Base-by-base conservation (phyloP, 2,113 vertebrate genomes). In the Atlantisia rogersi region DNA sequence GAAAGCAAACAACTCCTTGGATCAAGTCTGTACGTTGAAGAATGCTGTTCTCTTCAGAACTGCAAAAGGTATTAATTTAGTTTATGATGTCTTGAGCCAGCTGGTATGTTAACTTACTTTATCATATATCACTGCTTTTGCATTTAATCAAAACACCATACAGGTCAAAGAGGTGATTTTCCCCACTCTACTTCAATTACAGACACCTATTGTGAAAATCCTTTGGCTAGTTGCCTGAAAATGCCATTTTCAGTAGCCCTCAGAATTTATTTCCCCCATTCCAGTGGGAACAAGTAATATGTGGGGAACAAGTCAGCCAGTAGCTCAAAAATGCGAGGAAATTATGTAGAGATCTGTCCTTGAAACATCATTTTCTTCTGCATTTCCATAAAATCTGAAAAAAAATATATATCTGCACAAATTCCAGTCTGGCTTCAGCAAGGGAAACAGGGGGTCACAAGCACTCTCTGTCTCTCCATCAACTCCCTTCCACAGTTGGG, bases 241-340 rank as follows among this genome's bases (percentile, higher is more conserved):
- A 55, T 46, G 19, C 22, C 28, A 40, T 76, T 94, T 90, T 71
- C 29, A 26, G 26, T 76, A 71, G 22, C 32, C 56, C 6, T 84
- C 11, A 82, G 81, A 81, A 76, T 37, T 73, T 80, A 62, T 91
- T 94, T 82, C 18, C 21, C 5, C 4, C 3, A 81, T 86, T 91
- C 31, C 56, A 50, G 8, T 68, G 37, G 19, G 17, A 46, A 35
- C 6, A 93, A 68, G 12, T 63, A 44, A 44, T 44, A 44, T 44
- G 42, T 44, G 42, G 37, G 19, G 17, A 46, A 35, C 6, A 93
- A 68, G 12, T 63, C n/a, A 86, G 32, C 35, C 32, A 64, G 22
- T 76, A 92, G 65, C 59, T 87, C 83, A 92, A 62, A 92, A 81
- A 21, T 58, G 19, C 40, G 39, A n/a, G 40, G 28, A 88, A 76